A percentile compares a stretch with the other conserved stretches of the same genome.
Conservation (phyloP, 2,113 vertebrate genomes). For the Microtus montanus region DNA sequence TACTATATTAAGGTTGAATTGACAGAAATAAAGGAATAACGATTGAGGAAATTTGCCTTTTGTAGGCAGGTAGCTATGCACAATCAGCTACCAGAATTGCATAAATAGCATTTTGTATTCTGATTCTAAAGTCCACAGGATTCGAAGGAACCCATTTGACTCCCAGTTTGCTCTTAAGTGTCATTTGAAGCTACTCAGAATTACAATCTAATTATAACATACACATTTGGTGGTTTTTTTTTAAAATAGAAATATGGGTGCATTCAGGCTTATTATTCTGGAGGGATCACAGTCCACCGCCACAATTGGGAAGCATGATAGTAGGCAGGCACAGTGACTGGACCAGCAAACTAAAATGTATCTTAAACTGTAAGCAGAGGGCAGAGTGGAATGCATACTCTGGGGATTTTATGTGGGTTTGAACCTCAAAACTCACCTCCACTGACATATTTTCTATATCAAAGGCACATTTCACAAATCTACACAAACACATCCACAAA, state of each 20-base stretch:
- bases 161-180: slow-evolving; percentile 65
- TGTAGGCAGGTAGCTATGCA: not conserved
- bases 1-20: not conserved
- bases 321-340: no score
- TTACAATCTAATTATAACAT: slow-evolving; percentile 69
- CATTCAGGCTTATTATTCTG: no score
- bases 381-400: not conserved
- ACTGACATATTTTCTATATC: not conserved
- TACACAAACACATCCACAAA: not conserved
- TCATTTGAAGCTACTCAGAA: slow-evolving; percentile 61
- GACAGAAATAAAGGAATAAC: not conserved
- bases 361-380: no score
- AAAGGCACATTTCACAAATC: not conserved
- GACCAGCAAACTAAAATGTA: no score
- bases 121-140: not conserved
- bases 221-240: slow-evolving; percentile 3
- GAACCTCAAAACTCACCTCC: not conserved
- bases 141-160: not conserved
- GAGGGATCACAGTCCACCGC: no score
- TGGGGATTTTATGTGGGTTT: not conserved
- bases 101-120: slow-evolving; percentile 26
- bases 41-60: slow-evolving; percentile 33
- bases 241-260: no score
- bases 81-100: not conserved
- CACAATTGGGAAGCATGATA: no score